These are phyloP conservation scores for Tipula lateralis DNA, from an alignment of 2,888 invertebrate genomes.

Conservation along the genomic window DNA sequence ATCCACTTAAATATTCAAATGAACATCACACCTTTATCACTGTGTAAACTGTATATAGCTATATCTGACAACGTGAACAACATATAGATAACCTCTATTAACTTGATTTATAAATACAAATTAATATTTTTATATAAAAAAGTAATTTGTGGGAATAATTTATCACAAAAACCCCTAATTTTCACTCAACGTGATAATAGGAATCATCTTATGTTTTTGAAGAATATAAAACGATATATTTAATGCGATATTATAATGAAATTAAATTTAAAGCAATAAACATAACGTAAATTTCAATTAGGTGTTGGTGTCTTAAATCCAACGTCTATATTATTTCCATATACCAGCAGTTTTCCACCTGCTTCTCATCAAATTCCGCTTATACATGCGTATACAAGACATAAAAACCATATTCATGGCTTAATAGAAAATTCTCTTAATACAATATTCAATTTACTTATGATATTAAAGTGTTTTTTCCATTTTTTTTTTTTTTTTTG, in stretches of 20 bases:
- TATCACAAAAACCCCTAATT: neutral
- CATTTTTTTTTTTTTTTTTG: too few species aligned
- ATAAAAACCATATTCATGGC: neutral
- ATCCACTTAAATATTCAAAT: neutral
- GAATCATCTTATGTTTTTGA: neutral
- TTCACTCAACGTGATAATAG: neutral
- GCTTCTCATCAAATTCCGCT: neutral
- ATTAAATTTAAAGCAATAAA: slow-evolving; percentile 19
- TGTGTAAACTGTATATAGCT: neutral
- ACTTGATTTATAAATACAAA: neutral
- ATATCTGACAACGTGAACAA: neutral
- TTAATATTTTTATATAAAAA: neutral
- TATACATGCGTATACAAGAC: neutral
- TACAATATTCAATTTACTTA: neutral
- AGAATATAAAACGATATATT: neutral
- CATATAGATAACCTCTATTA: neutral
- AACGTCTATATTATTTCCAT: neutral
- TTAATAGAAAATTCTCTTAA: neutral
- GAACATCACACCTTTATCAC: neutral
- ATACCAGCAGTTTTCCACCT: neutral
- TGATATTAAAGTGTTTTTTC: slow-evolving; percentile 2
- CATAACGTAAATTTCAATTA: neutral
- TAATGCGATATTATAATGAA: neutral
- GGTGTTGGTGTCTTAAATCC: neutral
- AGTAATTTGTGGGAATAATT: neutral